These are phyloP conservation scores for Lutraria lutraria DNA, from an alignment of 2,888 invertebrate genomes.

Conservation along the genomic window DNA sequence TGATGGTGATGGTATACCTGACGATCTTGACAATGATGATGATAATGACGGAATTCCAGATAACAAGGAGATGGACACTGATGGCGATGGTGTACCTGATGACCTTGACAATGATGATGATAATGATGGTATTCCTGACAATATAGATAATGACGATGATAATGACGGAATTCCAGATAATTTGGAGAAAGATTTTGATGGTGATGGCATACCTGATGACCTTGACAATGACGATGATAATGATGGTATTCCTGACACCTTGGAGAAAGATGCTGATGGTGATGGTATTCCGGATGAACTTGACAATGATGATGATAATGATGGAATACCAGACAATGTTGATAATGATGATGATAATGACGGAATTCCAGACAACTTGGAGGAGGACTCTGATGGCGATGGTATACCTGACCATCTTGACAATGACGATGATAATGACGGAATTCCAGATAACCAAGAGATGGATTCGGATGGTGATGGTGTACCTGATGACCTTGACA, in stretches of 20 bases:
- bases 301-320: slow-evolving; percentile 81
- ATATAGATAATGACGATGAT: slow-evolving; percentile 78
- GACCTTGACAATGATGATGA: slow-evolving; percentile 75
- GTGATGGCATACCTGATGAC: slow-evolving; percentile 81
- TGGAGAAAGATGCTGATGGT: slow-evolving; percentile 79
- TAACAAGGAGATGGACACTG: slow-evolving; percentile 70
- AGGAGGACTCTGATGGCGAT: slow-evolving; percentile 80
- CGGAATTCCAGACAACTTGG: slow-evolving; percentile 79
- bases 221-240: slow-evolving; percentile 78
- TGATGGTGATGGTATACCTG: slow-evolving; percentile 76
- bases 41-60: slow-evolving; percentile 82
- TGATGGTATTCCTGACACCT: slow-evolving; percentile 80
- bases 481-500: slow-evolving; percentile 76
- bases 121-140: slow-evolving; percentile 83
- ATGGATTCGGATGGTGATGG: slow-evolving; percentile 82
- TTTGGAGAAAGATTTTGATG: slow-evolving; percentile 79
- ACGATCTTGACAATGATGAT: slow-evolving; percentile 76
- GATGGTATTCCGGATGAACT: slow-evolving; percentile 79
- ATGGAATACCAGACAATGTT: slow-evolving; percentile 81
- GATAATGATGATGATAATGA: slow-evolving; percentile 79
- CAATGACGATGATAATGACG: slow-evolving; percentile 80
- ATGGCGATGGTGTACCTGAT: slow-evolving; percentile 76
- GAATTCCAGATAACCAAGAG: slow-evolving; percentile 80
- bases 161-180: slow-evolving; percentile 80
- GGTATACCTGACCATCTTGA: slow-evolving; percentile 79